Evolutionary conservation across 2,113 vertebrate genomes (phyloP), one percentile per base, ranked within the genome.

Genomic region (Melanerpes aurifrons): DNA sequence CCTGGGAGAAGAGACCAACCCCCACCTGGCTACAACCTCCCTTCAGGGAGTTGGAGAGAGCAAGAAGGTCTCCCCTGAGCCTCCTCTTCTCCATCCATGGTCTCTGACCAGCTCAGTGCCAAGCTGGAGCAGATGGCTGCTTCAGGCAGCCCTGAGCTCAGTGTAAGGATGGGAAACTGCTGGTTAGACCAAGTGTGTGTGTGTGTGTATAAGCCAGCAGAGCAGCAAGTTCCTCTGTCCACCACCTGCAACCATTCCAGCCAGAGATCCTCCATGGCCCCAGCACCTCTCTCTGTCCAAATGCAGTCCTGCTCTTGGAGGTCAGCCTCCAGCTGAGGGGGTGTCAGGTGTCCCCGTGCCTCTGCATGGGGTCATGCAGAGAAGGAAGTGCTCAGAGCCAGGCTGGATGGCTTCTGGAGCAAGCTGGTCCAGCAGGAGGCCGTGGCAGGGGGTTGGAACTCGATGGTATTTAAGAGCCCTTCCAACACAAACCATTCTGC

Each of bases 231-330:
- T 88, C 21, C 5, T 87, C 24, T 68, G 72, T 32, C 19, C 21
- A 64, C 18, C 63, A 29, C 21, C 17, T 47, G 26, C 2, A 53
- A 18, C 6, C 0, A 5, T 35, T 69, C 7, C 48, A 89, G 28
- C 6, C 59, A 53, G 56, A 82, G 40, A 59, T 53, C 2, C 10
- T 12, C 15, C 24, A 4, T 0, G 5, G 66, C 6, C 28, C 20
- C 53, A 21, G 48, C 15, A 24, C 7, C 62, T n/a, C 5, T 0
- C 21, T 40, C 5, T 31, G 18, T 10, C 48, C 2, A 0, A 17
- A 12, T 3, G 10, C 21, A 25, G 17, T 13, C 57, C 57, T 59
- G 40, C 35, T 24, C n/a, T 22, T 59, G 54, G 8, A 59, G 7
- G 1, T 1, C 0, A 2, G 47, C 69, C 28, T 62, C 61, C 77